Evolutionary conservation across 2,113 vertebrate species (phyloP), one percentile per base, ranked within the genome.

Genomic region (Ophthalmolycus amberensis): DNA sequence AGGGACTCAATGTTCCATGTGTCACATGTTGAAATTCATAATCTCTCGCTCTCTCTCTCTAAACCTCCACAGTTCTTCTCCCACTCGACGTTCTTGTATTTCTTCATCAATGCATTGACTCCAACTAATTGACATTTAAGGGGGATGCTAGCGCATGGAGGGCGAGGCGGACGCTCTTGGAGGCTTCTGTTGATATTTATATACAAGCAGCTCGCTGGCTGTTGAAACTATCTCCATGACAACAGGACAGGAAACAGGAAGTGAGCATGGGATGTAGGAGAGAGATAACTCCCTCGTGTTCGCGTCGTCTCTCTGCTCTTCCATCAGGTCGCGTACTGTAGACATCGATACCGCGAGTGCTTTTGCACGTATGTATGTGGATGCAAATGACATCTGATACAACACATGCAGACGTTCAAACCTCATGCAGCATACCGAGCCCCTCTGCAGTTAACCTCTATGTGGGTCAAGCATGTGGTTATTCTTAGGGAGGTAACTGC

Each of bases 191-290:
- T 83, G 59, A 79, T 81, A 84, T 80, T 83, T 83, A 69, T 80
- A 56, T 58, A 66, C 34, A 37, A 54, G 38, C 46, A 14, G 37
- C 56, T 66, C 6, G 16, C 59, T 73, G 11, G 70, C 70, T 71
- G 77, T 63, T 79, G 64, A 73, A 85, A 58, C 67, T 52, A 78
- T 90, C 62, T 5, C 88, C 87, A 92, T 90, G 87, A 81, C 88
- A 90, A 92, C 89, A 64, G 72, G 75, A 86, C 86, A 91, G 93
- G 93, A 94, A 94, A 87, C 90, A 94, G 93, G 91, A 92, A 93
- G 88, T 82, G 50, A 82, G 72, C 79, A 25, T 67, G 38, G 77
- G 87, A 73, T 56, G 78, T 65, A 80, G 67, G 14, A 12, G 34
- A 66, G 69, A 88, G 90, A 94, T 90, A 92, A 91, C 63, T 32